These are phyloP conservation scores for Sipha flava DNA, from an alignment of 1,140 invertebrate species.

Conservation along the genomic window DNA sequence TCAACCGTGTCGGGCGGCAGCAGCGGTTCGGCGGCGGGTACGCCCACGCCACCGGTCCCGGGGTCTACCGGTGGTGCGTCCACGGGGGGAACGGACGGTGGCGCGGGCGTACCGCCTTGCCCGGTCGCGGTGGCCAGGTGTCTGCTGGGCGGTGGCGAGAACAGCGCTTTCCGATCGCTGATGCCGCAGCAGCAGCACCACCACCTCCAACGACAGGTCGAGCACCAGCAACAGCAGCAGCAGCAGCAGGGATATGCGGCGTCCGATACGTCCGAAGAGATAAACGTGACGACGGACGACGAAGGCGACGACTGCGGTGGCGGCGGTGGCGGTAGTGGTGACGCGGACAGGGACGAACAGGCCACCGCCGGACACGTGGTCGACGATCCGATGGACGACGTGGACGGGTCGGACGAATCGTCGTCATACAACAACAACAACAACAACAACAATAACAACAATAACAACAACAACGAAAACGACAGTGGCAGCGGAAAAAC, in stretches of 20 bases:
- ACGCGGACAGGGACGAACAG: no score
- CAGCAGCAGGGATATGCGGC: conserved; percentile 34
- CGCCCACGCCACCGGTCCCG: conserved; percentile 45
- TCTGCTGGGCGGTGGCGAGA: conserved; percentile 66
- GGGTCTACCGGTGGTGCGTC: conserved; percentile 53
- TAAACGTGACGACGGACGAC: conserved; percentile 41
- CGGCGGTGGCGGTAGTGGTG: not conserved
- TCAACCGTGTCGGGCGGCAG: conserved; percentile 49
- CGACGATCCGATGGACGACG: not conserved
- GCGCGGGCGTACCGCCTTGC: conserved; percentile 43
- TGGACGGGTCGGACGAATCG: not conserved
- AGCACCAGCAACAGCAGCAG: not conserved
- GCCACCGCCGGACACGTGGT: not conserved
- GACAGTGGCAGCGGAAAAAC: not conserved
- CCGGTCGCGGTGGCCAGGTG: conserved; percentile 36
- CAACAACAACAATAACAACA: not conserved
- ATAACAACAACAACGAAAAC: not conserved
- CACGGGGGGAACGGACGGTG: conserved; percentile 61
- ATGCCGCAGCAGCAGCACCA: not conserved
- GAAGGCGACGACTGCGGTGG: conserved; percentile 29
- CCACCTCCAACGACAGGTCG: not conserved
- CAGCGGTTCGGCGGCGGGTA: conserved; percentile 46
- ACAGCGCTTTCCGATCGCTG: conserved; percentile 72
- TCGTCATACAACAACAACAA: conserved; percentile 1
- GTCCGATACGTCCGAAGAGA: conserved; percentile 40